These are phyloP conservation scores for Tanytarsus gracilentus DNA, from an alignment of 2,888 invertebrate species.

Conservation along the genomic window DNA sequence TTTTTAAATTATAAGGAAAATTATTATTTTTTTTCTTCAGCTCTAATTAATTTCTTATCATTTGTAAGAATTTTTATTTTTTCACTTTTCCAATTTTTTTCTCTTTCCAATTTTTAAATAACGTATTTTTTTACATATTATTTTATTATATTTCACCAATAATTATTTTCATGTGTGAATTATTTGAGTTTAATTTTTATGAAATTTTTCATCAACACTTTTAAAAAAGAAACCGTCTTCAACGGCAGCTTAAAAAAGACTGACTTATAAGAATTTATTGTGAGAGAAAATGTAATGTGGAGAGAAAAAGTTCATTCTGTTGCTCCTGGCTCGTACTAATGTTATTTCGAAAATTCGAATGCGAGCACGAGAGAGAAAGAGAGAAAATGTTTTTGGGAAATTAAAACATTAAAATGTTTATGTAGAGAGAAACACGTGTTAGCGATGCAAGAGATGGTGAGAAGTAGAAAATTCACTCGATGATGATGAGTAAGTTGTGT, in stretches of 20 bases:
- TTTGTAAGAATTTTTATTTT: not conserved
- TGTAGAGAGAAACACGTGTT: slow-evolving; percentile 17
- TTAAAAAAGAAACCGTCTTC: too few species aligned
- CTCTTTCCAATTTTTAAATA: too few species aligned
- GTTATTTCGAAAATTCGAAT: not conserved
- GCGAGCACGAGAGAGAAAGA: not conserved
- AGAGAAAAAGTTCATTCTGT: slow-evolving; percentile 16
- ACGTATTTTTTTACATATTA: too few species aligned
- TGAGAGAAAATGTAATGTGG: too few species aligned
- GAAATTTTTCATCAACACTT: too few species aligned
- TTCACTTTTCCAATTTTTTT: not conserved
- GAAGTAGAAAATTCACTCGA: not conserved
- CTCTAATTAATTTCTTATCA: not conserved
- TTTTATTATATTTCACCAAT: not conserved
- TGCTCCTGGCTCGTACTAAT: slow-evolving; percentile 4
- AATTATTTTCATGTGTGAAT: not conserved
- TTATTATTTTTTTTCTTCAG: not conserved
- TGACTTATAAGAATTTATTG: not conserved
- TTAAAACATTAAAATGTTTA: not conserved
- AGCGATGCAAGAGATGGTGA: not conserved
- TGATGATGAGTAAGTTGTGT: too few species aligned
- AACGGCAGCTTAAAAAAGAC: too few species aligned
- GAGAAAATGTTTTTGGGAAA: slow-evolving; percentile 1
- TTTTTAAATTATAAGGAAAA: too few species aligned
- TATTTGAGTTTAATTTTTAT: not conserved